Evolutionary conservation across 2,888 invertebrate genomes (phyloP).

Genomic region (Crocallis elinguaria): DNA sequence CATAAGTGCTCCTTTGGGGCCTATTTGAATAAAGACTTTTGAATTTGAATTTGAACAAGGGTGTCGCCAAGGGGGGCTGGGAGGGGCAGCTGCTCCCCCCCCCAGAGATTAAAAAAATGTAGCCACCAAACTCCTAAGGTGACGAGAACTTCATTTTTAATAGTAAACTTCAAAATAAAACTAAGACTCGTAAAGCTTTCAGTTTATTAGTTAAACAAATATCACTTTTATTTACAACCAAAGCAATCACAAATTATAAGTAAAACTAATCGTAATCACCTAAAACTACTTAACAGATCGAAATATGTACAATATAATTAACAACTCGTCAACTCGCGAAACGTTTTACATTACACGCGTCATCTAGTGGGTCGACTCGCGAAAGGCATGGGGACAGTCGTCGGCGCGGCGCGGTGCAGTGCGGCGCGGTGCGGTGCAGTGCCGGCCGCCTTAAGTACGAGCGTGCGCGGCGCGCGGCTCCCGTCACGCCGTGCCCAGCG

Average conservation of each 20-base stretch:
- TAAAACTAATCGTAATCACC: constrained; percentile 80
- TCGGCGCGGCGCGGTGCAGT: constrained; percentile 7
- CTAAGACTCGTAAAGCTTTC: constrained; percentile 67
- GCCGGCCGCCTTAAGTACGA: constrained; percentile 29
- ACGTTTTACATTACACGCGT: constrained; percentile 24
- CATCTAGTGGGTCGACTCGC: constrained; percentile 39
- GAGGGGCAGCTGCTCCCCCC: too few relatives aligned
- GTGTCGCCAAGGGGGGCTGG: too few relatives aligned
- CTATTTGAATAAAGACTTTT: too few relatives aligned
- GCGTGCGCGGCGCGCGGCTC: constrained; percentile 25
- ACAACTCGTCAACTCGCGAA: constrained; percentile 66
- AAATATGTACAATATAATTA: constrained; percentile 83
- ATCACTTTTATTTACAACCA: constrained; percentile 85
- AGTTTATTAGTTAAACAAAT: constrained; percentile 84
- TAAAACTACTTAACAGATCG: constrained; percentile 84
- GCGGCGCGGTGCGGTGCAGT: constrained; percentile 39
- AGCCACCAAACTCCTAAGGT: too few relatives aligned
- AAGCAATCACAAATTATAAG: constrained; percentile 82
- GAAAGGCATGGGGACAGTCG: constrained; percentile 11
- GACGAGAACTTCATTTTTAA: too few relatives aligned
- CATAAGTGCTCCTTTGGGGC: too few relatives aligned
- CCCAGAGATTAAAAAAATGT: too few relatives aligned
- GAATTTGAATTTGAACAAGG: too few relatives aligned
- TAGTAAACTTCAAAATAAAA: constrained; percentile 31
- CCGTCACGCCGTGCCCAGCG: constrained; percentile 74